Percentiles rank a stretch among this genome's conserved stretches.
Conservation (phyloP, 2,888 invertebrate genomes). For the Gisinianus flammeolus region DNA sequence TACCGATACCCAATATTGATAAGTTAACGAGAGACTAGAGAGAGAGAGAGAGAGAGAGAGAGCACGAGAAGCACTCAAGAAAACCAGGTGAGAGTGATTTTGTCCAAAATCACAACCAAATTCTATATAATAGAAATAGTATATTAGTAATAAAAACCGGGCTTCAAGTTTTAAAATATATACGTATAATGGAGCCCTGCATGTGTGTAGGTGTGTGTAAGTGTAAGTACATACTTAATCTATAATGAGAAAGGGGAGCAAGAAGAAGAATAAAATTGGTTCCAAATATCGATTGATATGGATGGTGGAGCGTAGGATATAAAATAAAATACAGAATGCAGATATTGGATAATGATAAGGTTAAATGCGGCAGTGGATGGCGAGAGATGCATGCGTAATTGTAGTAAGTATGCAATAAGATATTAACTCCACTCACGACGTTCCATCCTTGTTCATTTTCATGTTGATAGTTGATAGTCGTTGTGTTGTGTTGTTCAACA, state of each 20-base stretch:
- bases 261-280: background rate
- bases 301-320: background rate
- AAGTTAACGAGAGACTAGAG: background rate
- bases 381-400: slow-evolving; percentile 9
- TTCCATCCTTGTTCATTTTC: background rate
- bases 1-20: background rate
- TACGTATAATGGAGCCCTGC: too few relatives aligned
- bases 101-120: background rate
- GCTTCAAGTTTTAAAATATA: background rate
- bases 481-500: background rate
- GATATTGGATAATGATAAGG: slow-evolving; percentile 16
- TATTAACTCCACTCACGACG: slow-evolving; percentile 13
- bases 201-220: too few relatives aligned
- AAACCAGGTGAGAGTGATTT: background rate
- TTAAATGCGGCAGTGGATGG: slow-evolving; percentile 5
- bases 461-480: slow-evolving; percentile 1
- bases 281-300: background rate
- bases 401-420: slow-evolving; percentile 4
- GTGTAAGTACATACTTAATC: too few relatives aligned
- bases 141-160: background rate
- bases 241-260: background rate
- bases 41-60: background rate
- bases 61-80: background rate
- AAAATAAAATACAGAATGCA: background rate
- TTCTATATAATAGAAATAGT: background rate